Base-by-base conservation (phyloP, 2,113 vertebrate species). In the Misgurnus mizolepis region DNA sequence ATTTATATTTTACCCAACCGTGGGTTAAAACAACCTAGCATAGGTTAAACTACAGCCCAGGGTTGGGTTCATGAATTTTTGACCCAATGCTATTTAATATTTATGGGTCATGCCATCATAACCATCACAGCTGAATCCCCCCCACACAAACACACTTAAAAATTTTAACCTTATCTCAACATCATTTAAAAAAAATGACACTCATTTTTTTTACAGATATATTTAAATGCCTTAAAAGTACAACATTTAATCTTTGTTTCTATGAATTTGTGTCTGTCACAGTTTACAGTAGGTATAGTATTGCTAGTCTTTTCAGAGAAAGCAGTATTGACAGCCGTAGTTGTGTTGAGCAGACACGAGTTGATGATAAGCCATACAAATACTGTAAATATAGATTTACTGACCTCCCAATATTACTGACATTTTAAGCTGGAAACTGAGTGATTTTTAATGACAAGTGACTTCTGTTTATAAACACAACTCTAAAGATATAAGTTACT, bases 251-350 rank as follows among this genome's bases (percentile, higher is more conserved):
- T 58, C 41, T 72, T 3, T 72, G 53, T 72, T 72, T 72, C 50
- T 6, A 7, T 66, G 10, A n/a, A 47, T 75, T n/a, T 71, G 15
- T 56, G 34, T 73, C 39, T 78, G 11, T 68, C 66, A 67, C 65
- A 43, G 56, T 78, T 67, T 43, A 68, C 27, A 34, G 27, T 34
- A 34, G 53, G 66, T 45, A 67, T 39, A 58, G 43, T 40, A 69
- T 45, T n/a, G 53, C 34, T 15, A 56, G 7, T 60, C 9, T 60
- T 66, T 60, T 50, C 76, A 68, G 65, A 53, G 65, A 40, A 65
- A 56, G 65, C 53, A 62, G 17, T 22, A 64, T n/a, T 61, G 67
- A 62, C 67, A 49, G 43, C 43, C 34, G 18, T 45, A 9, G 41
- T 17, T 15, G 14, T 61, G 41, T 34, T 45, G 41, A 75, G 34